Evolutionary conservation across 1,140 invertebrate species (phyloP).

Genomic region (Propsilocerus akamusi): DNA sequence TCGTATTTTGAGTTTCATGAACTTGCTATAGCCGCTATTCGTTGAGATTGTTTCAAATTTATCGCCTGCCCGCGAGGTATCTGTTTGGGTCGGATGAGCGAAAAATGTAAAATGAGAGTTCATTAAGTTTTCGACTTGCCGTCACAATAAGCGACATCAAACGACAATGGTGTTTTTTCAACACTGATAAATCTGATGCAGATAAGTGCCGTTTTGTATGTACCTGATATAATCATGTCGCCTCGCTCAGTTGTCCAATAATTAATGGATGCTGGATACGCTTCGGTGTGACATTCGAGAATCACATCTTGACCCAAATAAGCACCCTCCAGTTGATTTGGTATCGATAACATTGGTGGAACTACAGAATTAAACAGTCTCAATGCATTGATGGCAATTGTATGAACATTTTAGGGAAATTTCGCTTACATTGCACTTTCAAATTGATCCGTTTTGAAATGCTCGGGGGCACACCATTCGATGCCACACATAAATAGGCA

Average conservation of each 20-base stretch:
- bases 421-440: slow-evolving; percentile 73
- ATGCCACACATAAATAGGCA: slow-evolving; percentile 71
- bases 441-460: slow-evolving; percentile 67
- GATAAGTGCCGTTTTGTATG: slow-evolving; percentile 26
- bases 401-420: neutral
- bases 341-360: slow-evolving; percentile 74
- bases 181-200: no score
- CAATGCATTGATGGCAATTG: neutral
- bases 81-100: slow-evolving; percentile 8
- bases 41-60: slow-evolving; percentile 66
- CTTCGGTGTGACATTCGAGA: slow-evolving; percentile 72
- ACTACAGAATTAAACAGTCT: slow-evolving; percentile 29
- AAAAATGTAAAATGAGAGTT: neutral
- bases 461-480: slow-evolving; percentile 71
- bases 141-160: slow-evolving; percentile 3
- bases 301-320: slow-evolving; percentile 64
- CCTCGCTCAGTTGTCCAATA: slow-evolving; percentile 72
- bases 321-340: slow-evolving; percentile 66
- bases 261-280: slow-evolving; percentile 73
- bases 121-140: neutral
- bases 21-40: slow-evolving; percentile 68
- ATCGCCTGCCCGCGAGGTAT: slow-evolving; percentile 40
- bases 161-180: slow-evolving; percentile 7
- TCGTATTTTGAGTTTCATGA: slow-evolving; percentile 75
- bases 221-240: slow-evolving; percentile 78